phyloP scores from a whole-genome alignment of 1,140 invertebrate genomes.

The Anthonomus grandis region DNA sequence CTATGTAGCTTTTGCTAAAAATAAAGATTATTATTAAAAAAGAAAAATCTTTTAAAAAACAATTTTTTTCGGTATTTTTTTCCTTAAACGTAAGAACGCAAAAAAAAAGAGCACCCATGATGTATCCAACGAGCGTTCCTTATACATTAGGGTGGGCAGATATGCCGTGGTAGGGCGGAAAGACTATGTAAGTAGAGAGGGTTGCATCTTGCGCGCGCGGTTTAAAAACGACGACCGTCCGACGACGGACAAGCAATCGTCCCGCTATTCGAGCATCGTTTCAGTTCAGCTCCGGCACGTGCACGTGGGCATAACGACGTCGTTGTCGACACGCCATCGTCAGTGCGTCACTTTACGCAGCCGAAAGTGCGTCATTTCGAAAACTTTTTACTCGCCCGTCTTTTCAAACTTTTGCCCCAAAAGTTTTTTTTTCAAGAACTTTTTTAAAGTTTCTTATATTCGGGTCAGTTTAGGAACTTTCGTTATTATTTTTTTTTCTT shows the following conservation, averaged over 20 bases:
- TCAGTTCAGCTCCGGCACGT: constrained; percentile 37
- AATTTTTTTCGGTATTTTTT: too few relatives aligned
- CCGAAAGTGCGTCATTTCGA: constrained; percentile 6
- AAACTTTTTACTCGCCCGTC: too few relatives aligned
- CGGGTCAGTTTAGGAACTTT: constrained; percentile 1
- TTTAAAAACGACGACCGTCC: constrained; percentile 29
- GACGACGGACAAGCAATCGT: constrained; percentile 26
- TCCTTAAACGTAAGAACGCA: too few relatives aligned
- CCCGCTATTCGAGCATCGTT: constrained; percentile 21
- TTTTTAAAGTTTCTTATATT: constrained; percentile 10
- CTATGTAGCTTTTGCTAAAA: too few relatives aligned
- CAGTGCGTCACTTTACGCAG: constrained; percentile 12
- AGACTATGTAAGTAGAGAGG: constrained; percentile 29
- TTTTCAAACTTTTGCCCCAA: constrained; percentile 6
- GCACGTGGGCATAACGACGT: too few relatives aligned
- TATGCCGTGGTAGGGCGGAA: constrained; percentile 24
- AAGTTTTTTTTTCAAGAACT: constrained; percentile 1
- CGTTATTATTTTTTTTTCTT: not conserved
- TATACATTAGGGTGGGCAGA: constrained; percentile 40
- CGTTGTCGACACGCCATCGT: too few relatives aligned
- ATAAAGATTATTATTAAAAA: too few relatives aligned
- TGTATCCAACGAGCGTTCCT: constrained; percentile 26
- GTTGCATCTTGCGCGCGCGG: constrained; percentile 45
- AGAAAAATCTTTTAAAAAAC: too few relatives aligned
- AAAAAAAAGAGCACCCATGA: constrained; percentile 5